These are phyloP conservation scores for Formicarius rufipectus DNA, from an alignment of 2,113 vertebrate genomes.

Conservation along the genomic window DNA sequence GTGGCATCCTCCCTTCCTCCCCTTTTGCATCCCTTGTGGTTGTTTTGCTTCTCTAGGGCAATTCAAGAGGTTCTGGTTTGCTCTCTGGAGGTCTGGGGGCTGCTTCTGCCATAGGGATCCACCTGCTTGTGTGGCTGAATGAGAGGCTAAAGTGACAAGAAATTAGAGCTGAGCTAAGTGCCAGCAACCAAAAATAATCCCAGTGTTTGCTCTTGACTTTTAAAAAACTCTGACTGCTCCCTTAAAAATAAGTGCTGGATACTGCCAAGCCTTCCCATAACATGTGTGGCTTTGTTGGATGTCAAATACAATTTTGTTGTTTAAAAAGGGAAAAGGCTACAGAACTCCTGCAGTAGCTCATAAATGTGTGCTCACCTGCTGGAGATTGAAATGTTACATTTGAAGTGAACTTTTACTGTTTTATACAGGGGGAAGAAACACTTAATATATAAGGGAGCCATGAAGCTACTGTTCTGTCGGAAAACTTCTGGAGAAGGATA, in stretches of 20 bases:
- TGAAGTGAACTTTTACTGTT: background rate
- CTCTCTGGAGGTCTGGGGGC: background rate
- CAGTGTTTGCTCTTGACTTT: background rate
- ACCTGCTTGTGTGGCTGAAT: background rate
- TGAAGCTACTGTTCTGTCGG: background rate
- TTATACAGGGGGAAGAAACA: background rate
- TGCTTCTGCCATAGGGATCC: background rate
- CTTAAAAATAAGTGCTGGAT: background rate
- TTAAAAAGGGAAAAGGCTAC: background rate
- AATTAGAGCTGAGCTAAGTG: background rate
- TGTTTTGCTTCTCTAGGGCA: background rate
- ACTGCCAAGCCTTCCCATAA: background rate
- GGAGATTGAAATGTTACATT: background rate
- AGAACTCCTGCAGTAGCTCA: background rate
- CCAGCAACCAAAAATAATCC: conserved; percentile 23
- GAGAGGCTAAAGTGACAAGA: background rate
- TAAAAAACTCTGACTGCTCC: background rate
- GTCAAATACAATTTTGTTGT: background rate
- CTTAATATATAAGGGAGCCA: background rate
- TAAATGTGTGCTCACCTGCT: background rate
- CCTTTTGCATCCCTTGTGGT: background rate
- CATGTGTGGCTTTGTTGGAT: background rate
- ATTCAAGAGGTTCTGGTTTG: background rate
- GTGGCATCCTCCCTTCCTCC: background rate
- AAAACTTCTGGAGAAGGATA: conserved; percentile 1